A percentile compares a stretch with the other conserved stretches of the same genome.
These are phyloP conservation scores for Ceratina calcarata DNA, from an alignment of 1,140 invertebrate species.

Conservation along the genomic window DNA sequence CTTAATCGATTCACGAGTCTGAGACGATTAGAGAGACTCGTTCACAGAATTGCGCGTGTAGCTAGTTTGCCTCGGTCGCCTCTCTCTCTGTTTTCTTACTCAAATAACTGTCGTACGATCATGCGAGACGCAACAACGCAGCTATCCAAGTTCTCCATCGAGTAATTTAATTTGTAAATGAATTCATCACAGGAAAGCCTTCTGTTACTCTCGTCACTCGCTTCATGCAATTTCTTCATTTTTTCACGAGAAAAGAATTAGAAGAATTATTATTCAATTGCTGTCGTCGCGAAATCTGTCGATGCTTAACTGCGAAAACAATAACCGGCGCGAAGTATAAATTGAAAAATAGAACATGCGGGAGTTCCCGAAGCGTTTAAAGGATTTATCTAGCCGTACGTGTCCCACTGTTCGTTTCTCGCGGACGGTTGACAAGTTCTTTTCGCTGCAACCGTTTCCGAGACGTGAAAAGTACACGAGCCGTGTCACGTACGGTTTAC, in stretches of 20 bases:
- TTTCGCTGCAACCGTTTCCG: conserved; percentile 17
- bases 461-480: conserved; percentile 31
- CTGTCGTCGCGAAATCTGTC: no score
- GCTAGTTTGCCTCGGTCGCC: conserved; percentile 40
- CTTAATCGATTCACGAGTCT: conserved; percentile 45
- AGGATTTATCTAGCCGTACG: conserved; percentile 37
- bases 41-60: conserved; percentile 12
- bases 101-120: not conserved
- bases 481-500: conserved; percentile 29
- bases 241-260: no score
- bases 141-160: not conserved
- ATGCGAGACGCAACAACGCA: conserved; percentile 11
- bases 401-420: conserved; percentile 21
- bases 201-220: no score
- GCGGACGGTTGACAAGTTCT: conserved; percentile 30
- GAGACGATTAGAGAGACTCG: conserved; percentile 26
- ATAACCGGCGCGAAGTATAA: not conserved
- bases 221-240: no score
- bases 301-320: not conserved
- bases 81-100: not conserved
- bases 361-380: not conserved
- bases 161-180: no score
- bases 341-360: no score
- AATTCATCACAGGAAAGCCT: no score
- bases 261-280: no score